phyloP scores from a whole-genome alignment of 2,888 invertebrate genomes.

The Nasonovia ribisnigri region DNA sequence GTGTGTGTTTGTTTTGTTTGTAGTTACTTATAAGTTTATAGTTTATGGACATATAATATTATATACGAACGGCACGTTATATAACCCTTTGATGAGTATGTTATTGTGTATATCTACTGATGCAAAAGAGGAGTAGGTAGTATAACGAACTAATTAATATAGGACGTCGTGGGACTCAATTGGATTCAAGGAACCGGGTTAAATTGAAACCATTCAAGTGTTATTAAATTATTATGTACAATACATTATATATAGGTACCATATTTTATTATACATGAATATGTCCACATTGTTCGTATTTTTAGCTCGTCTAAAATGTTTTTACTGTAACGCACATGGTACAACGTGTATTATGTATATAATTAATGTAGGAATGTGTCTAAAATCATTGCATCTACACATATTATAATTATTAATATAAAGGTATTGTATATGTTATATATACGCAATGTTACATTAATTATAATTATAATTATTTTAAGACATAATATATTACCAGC shows the following conservation, averaged over 20 bases:
- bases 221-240: constrained; percentile 11
- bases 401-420: not conserved
- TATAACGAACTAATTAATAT: constrained; percentile 20
- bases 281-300: not conserved
- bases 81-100: not conserved
- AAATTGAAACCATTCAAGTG: constrained; percentile 46
- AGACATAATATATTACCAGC: not conserved
- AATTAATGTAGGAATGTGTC: not conserved
- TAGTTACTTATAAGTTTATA: not conserved
- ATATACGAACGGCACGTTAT: not conserved
- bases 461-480: not conserved
- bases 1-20: not conserved
- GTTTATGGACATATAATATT: not conserved
- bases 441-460: not conserved
- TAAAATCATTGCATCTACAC: not conserved
- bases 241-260: not conserved
- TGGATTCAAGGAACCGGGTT: constrained; percentile 17
- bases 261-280: not conserved
- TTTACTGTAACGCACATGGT: not conserved
- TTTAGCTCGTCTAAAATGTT: not conserved
- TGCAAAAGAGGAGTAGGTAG: constrained; percentile 1
- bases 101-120: constrained; percentile 21
- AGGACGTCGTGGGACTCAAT: constrained; percentile 4
- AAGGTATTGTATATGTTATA: not conserved
- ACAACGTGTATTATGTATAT: not conserved